Base-by-base conservation (phyloP, 2,113 vertebrate genomes). In the Tragelaphus imberbis region DNA sequence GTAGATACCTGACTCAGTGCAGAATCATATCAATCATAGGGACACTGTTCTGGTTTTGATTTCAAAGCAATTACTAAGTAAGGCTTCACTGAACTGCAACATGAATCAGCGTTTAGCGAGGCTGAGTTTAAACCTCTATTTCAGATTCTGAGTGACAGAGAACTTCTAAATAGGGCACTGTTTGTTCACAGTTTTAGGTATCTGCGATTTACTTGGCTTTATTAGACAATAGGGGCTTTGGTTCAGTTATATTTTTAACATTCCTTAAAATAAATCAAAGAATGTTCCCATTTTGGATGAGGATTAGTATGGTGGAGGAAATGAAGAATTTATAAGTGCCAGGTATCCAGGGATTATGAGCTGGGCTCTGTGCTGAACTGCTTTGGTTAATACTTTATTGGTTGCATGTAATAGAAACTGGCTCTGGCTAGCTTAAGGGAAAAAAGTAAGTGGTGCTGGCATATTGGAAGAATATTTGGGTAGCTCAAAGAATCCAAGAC, bases 221-320 rank as follows among this genome's bases (percentile, higher is more conserved):
- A 85, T 84, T 84, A 84, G 86, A 87, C 93, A 96, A 94, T 4
- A 98, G 91, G 89, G 40, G 75, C 88, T 92, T 91, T 94, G 88
- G 93, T 91, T 97, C 85, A 90, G 93, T 96, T 91, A 89, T 93
- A 96, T 94, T 97, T 97, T 97, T 96, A 97, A 95, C 89, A 97
- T 94, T 96, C 91, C 93, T 89, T 96, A 97, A 95, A 97, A 97
- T 96, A 97, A 96, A 91, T 93, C 90, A 82, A 93, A 94, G 90
- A 21, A 55, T 88, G 61, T 85, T 96, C 79, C 93, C 91, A 71
- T 87, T 88, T 49, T 71, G 90, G 91, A 97, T 85, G 75, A 56
- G 85, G 85, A 89, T 44, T 68, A 80, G 14, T n/a, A 56, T 19
- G 53, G 75, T 82, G 49, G 68, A 93, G 93, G 95, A 96, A 93